Base-by-base conservation (phyloP, 35 echinoderm and acorn worm genomes). In the Stichopus chloronotus region DNA sequence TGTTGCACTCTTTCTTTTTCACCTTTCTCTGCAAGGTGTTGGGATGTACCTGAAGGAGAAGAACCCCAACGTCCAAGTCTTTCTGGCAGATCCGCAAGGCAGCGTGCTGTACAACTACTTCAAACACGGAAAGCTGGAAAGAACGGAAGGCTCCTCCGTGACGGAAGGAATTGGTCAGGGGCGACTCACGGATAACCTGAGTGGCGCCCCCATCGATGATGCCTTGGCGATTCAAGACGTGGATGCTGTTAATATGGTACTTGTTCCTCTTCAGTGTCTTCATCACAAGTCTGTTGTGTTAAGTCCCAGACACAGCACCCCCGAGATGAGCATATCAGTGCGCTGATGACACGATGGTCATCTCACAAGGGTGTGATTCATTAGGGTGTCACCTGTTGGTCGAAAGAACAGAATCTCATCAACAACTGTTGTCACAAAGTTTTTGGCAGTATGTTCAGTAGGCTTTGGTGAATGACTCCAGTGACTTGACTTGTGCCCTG, bases 81-180 rank as follows among this genome's bases (percentile, higher is more conserved):
- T 96, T 79, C 88, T 98, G 13, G 97, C 95, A 7, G 95, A 98
- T 63, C 97, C 95, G 21, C 93, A 98, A 58, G 97, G 95, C 52
- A 96, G 97, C 56, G 97, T 98, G 58, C 93, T 98, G 8, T 98
- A 95, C 58, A 98, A 96, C 59, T 95, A 93, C 77, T 90, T 96
- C 87, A 98, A 94, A 92, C 87, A 95, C 24, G 95, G 95, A 52
- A 98, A 98, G 78, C 17, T 98, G 24, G 97, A 98, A 79, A 83
- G 95, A 56, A 92, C 86, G 59, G 93, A 92, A 6, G 91, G 90
- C 14, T 96, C 95, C 25, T 98, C 97, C 20, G 95, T 98, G 53
- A 96, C 97, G 25, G 97, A 98, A 90, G 97, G 97, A 59, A 98
- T 98, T 59, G 97, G 97, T 88, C 97, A 98, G 88, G 97, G 97